Conservation (phyloP, 30 jellyfish, hydroid and myxozoan genomes). For the Rhopilema esculentum region DNA sequence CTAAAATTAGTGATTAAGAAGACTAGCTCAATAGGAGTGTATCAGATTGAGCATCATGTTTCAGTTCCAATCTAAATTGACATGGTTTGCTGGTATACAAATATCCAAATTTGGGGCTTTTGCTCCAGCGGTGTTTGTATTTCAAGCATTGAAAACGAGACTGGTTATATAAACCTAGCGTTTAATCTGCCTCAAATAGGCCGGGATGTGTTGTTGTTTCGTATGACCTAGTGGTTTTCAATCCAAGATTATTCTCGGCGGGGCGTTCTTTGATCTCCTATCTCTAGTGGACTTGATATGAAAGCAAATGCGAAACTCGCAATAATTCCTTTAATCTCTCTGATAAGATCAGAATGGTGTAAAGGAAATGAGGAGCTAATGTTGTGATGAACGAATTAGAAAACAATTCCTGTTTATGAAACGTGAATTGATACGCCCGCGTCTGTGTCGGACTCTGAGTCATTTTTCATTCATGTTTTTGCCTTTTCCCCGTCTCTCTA, state of each 20-base stretch:
- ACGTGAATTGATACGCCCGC: slow-evolving; percentile 3
- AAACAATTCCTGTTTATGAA: slow-evolving; percentile 7
- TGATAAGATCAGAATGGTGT: slow-evolving; percentile 42
- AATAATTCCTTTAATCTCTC: slow-evolving; percentile 18
- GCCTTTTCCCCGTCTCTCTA: neutral
- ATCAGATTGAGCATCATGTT: neutral
- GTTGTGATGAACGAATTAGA: slow-evolving; percentile 16
- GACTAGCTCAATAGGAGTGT: neutral
- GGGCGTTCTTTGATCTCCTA: slow-evolving; percentile 4
- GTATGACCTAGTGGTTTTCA: neutral
- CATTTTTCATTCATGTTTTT: neutral
- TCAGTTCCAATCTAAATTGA: neutral
- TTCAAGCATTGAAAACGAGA: neutral
- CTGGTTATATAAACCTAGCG: neutral
- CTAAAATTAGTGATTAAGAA: too few species aligned
- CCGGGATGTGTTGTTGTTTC: neutral
- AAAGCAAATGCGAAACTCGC: neutral
- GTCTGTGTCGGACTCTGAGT: slow-evolving; percentile 19
- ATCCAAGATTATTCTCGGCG: slow-evolving; percentile 28
- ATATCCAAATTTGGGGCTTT: neutral
- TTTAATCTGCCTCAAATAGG: neutral
- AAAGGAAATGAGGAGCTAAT: slow-evolving; percentile 33
- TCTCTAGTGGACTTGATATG: neutral
- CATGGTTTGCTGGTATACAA: neutral
- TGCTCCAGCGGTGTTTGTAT: neutral